Evolutionary conservation across 2,888 invertebrate species (phyloP), one percentile per base, ranked within the genome.

Genomic region (Flexamia atlantica): DNA sequence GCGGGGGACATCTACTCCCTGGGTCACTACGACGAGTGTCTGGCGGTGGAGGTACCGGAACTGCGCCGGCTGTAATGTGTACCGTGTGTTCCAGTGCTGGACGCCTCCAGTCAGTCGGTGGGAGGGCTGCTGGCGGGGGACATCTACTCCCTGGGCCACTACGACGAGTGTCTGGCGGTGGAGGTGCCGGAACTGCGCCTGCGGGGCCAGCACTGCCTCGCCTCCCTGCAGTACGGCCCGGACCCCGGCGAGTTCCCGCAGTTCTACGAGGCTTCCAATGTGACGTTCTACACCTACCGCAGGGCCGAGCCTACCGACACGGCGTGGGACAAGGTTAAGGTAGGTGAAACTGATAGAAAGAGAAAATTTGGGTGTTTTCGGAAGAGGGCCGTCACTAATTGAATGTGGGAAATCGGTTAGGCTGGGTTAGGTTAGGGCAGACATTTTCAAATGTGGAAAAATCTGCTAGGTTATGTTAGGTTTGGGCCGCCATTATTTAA

Each of bases 1-100:
- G 93, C 92, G 87, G 95, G 95, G 7, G 95, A 95, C 87, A 92
- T 92, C 7, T 94, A 94, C 90, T 94, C 95, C 87, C 93, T 93
- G 80, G 95, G 95, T 0, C 94, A 95, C 90, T n/a, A n/a, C n/a
- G n/a, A n/a, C n/a, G n/a, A n/a, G n/a, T n/a, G n/a, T n/a, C n/a
- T n/a, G n/a, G n/a, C n/a, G n/a, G n/a, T n/a, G n/a, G n/a, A n/a
- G n/a, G n/a, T n/a, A n/a, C n/a, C n/a, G 36, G 36, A 36, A 36
- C 36, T 36, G 36, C 90, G 36, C 9, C 9, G 36, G 36, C 9
- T 36, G 36, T 36, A 36, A 36, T 36, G 36, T 36, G 4, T 32
- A 70, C 25, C 2, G 3, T 14, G 57, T 64, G 32, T 89, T 89
- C 84, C 88, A 95, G 95, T 95, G 94, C 93, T 94, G 88, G 95